phyloP scores from a whole-genome alignment of 2,888 invertebrate genomes.

The Antheraea assamensis region DNA sequence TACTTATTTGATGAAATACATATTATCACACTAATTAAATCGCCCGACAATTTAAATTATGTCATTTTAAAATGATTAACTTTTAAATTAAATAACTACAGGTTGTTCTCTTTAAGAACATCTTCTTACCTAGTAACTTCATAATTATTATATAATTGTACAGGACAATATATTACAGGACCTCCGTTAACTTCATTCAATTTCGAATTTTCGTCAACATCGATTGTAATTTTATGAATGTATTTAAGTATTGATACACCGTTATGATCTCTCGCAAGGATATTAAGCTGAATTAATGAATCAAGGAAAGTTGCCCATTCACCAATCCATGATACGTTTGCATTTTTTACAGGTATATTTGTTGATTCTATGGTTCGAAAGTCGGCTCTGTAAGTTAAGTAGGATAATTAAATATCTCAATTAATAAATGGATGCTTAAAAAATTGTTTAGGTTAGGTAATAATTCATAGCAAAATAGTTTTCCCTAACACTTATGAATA shows the following conservation, averaged over 20 bases:
- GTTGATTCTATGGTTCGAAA: constrained; percentile 28
- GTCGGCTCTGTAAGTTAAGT: constrained; percentile 23
- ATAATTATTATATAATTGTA: background rate
- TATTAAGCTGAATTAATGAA: constrained; percentile 33
- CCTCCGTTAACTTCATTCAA: background rate
- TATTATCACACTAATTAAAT: too few relatives aligned
- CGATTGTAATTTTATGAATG: constrained; percentile 27
- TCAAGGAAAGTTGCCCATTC: constrained; percentile 34
- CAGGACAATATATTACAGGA: constrained; percentile 21
- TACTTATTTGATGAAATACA: too few relatives aligned
- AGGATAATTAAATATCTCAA: background rate
- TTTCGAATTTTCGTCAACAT: constrained; percentile 22
- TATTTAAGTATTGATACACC: constrained; percentile 30
- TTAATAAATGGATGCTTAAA: background rate
- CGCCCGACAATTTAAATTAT: too few relatives aligned
- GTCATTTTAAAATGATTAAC: too few relatives aligned
- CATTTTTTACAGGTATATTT: constrained; percentile 28
- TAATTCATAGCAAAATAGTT: too few relatives aligned
- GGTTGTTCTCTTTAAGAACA: background rate
- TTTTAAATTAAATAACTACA: too few relatives aligned
- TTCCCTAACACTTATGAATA: background rate
- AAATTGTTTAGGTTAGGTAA: background rate
- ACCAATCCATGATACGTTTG: constrained; percentile 29
- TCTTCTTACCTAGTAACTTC: constrained; percentile 7
- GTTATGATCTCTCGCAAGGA: constrained; percentile 26